phyloP scores from a whole-genome alignment of 2,797 vertebrate species.

The Pseudochromis fuscus region DNA sequence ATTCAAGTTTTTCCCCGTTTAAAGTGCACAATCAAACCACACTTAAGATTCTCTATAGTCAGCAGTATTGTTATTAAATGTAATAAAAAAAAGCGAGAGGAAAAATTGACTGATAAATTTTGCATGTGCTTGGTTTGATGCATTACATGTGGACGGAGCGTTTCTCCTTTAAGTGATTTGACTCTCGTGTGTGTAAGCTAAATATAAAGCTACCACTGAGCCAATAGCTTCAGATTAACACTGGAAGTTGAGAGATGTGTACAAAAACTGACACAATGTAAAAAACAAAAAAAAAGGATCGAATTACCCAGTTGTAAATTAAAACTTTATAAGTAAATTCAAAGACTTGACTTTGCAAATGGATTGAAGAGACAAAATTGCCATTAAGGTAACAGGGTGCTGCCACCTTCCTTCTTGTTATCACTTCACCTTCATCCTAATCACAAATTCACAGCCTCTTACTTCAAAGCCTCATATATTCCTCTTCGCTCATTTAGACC shows the following conservation, averaged over 20 bases:
- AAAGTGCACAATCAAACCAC: slow-evolving; percentile 29
- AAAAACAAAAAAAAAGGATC: too few relatives aligned
- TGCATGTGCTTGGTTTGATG: slow-evolving; percentile 19
- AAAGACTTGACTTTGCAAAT: neutral
- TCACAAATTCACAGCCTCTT: slow-evolving; percentile 17
- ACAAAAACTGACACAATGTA: neutral
- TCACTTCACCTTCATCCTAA: slow-evolving; percentile 31
- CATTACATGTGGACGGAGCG: slow-evolving; percentile 1
- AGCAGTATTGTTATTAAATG: slow-evolving; percentile 9
- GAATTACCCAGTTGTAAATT: neutral
- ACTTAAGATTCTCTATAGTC: slow-evolving; percentile 27
- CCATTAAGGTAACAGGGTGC: too few relatives aligned
- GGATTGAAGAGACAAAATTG: slow-evolving; percentile 1
- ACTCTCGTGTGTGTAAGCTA: neutral
- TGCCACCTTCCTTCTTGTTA: slow-evolving; percentile 9
- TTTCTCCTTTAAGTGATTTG: neutral
- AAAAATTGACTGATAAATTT: slow-evolving; percentile 19
- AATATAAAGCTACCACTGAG: neutral
- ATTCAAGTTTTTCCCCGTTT: slow-evolving; percentile 38
- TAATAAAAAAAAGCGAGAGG: slow-evolving; percentile 23
- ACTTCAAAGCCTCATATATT: slow-evolving; percentile 17
- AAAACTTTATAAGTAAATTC: neutral
- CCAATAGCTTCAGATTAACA: neutral
- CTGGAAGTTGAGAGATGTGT: neutral
- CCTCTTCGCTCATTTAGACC: slow-evolving; percentile 35